phyloP scores from a whole-genome alignment of 2,797 vertebrate species.

The Acridotheres tristis region DNA sequence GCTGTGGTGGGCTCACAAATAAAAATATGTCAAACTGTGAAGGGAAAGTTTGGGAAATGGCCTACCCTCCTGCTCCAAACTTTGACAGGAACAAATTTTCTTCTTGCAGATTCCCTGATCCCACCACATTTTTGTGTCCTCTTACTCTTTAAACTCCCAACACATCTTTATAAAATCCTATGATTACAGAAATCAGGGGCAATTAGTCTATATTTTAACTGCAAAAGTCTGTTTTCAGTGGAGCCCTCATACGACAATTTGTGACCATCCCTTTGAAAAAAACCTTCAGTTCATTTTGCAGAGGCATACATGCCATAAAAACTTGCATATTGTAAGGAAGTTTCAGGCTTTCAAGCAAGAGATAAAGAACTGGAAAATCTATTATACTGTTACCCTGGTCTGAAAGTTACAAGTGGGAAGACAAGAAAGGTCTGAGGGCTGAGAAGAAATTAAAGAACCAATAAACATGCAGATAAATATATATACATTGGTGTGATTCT shows the following conservation, averaged over 20 bases:
- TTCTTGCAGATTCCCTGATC: not conserved
- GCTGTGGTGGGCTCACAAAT: not conserved
- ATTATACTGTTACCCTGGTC: not conserved
- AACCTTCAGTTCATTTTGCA: not conserved
- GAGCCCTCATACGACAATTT: not conserved
- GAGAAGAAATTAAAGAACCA: not conserved
- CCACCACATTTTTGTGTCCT: not conserved
- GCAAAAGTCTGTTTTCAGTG: not conserved
- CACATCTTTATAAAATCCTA: not conserved
- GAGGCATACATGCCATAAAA: not conserved
- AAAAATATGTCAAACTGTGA: not conserved
- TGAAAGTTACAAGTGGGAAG: not conserved
- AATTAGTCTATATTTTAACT: not conserved
- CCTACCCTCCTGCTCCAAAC: not conserved
- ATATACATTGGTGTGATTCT: not conserved
- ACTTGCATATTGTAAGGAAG: not conserved
- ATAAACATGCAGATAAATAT: not conserved
- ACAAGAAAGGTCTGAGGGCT: not conserved
- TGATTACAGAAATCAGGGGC: not conserved
- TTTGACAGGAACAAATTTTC: not conserved
- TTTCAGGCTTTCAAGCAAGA: not conserved
- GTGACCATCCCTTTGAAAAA: not conserved
- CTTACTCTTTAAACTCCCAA: not conserved
- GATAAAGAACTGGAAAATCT: not conserved
- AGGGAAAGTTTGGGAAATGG: not conserved